A percentile compares a stretch with the other conserved stretches of the same genome.
Conservation (phyloP, 1,140 invertebrate genomes). For the Atopsyche davidsoni region DNA sequence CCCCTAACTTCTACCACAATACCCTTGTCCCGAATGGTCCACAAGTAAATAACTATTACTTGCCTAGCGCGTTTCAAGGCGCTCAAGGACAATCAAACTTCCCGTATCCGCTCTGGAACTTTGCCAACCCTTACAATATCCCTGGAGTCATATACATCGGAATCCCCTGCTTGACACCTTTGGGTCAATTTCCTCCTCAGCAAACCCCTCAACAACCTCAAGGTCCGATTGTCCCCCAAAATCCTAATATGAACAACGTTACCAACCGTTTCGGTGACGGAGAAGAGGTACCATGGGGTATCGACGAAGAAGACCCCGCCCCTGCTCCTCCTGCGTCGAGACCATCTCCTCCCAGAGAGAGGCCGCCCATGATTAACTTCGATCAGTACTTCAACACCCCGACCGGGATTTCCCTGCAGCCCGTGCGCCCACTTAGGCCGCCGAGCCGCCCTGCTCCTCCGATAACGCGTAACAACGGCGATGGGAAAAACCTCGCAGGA, state of each 20-base stretch:
- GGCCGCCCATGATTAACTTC: not conserved
- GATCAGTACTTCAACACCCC: constrained; percentile 2
- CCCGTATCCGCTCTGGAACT: no score
- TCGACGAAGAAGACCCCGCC: no score
- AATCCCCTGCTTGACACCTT: not conserved
- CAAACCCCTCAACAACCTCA: no score
- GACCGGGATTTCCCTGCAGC: constrained; percentile 11
- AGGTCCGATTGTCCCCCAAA: no score
- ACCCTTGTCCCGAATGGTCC: constrained; percentile 7
- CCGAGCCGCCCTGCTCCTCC: not conserved
- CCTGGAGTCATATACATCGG: no score
- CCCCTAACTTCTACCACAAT: not conserved
- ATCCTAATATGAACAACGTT: no score
- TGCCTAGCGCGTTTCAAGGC: not conserved
- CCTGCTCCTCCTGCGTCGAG: no score
- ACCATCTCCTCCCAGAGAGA: not conserved
- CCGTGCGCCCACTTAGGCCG: not conserved
- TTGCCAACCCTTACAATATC: no score
- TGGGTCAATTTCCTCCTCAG: no score
- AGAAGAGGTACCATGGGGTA: no score
- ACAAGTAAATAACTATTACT: constrained; percentile 7
- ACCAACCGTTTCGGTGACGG: no score
- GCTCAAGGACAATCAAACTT: no score
- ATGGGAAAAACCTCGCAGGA: not conserved
- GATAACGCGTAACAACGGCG: not conserved